Evolutionary conservation across 2,113 vertebrate species (phyloP), one percentile per base, ranked within the genome.

Genomic region (Callorhinus ursinus): DNA sequence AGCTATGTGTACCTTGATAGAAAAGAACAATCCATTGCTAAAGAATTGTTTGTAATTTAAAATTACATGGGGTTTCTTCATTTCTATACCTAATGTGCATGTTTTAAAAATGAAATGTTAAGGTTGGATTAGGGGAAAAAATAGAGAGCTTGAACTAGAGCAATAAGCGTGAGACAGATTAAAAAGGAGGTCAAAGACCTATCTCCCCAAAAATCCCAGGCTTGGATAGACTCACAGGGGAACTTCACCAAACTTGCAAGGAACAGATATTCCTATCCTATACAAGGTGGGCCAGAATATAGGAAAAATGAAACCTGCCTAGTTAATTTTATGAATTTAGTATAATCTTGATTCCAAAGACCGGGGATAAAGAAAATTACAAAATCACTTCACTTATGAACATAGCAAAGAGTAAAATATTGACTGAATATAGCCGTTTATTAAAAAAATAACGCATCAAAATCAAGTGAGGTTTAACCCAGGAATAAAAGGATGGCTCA

Each of bases 31-130:
- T 61, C 63, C 46, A 67, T 92, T 57, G 63, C 61, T 71, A n/a
- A 83, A 92, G 55, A 65, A 57, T 90, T 93, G 36, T 88, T 57
- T 96, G 14, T 92, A 85, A 80, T 92, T 72, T 95, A 82, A 95
- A 96, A 80, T 83, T 76, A 71, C 33, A 31, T 24, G 79, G 80
- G 39, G 5, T 61, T 63, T 59, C 21, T 95, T 93, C 42, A 53
- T 92, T 93, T 97, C 63, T 96, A 14, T 51, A 59, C 26, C 87
- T 71, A 59, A 49, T 0, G 2, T 69, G 8, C 65, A 53, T 90
- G 42, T 76, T 76, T 76, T 49, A 72, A 92, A 39, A 22, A 21
- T 31, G 31, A 63, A 63, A 81, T 53, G 19, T 81, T 93, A 39
- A 84, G 53, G 21, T 39, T 57, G 22, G 2, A 24, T 36, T 19